These are phyloP conservation scores for Myocastor coypus DNA, from an alignment of 2,113 vertebrate genomes.

Conservation along the genomic window DNA sequence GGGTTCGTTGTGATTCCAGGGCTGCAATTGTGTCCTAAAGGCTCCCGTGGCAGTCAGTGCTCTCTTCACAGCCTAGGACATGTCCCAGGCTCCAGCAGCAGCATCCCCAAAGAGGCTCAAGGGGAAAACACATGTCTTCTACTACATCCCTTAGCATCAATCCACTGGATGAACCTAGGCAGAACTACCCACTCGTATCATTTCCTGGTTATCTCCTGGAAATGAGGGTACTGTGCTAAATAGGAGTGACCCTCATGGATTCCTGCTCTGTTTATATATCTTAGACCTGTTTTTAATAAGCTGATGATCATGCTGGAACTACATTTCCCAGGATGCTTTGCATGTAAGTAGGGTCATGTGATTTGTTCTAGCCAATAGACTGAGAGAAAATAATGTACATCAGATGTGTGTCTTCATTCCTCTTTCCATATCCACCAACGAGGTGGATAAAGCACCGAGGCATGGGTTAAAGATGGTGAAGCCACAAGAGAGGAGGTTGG, in stretches of 20 bases:
- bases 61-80: not conserved
- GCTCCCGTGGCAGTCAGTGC: not conserved
- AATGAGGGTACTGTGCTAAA: not conserved
- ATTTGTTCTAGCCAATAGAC: conserved; percentile 16
- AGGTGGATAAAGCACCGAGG: not conserved
- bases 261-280: not conserved
- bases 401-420: not conserved
- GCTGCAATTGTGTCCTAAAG: not conserved
- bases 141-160: not conserved
- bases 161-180: not conserved
- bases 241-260: not conserved
- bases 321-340: conserved; percentile 53
- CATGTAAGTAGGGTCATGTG: not conserved
- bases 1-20: not conserved
- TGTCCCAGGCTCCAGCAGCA: not conserved
- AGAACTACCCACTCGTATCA: not conserved
- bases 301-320: not conserved
- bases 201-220: not conserved
- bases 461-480: not conserved
- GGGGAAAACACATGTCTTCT: not conserved
- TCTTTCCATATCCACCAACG: not conserved
- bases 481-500: not conserved
- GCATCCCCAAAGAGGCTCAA: not conserved
- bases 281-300: not conserved
- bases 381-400: not conserved